A percentile compares a stretch with the other conserved stretches of the same genome.
These are phyloP conservation scores for Sciaenops ocellatus DNA, from an alignment of 2,797 vertebrate genomes.

Conservation along the genomic window DNA sequence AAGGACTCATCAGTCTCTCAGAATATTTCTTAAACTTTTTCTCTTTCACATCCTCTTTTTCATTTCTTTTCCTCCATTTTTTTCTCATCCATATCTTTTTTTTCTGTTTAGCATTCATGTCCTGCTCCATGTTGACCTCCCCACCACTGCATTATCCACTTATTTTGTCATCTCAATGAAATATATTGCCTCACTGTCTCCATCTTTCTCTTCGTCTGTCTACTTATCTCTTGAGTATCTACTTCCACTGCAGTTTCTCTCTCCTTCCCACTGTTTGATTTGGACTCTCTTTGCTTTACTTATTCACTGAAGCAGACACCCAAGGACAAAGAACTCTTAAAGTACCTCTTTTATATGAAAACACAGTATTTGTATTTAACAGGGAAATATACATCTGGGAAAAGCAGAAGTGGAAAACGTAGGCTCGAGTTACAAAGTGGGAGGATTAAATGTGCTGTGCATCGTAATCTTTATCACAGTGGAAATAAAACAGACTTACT, in stretches of 20 bases:
- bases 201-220: slow-evolving; percentile 1
- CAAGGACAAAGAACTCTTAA: slow-evolving; percentile 51
- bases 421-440: slow-evolving; percentile 2
- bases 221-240: slow-evolving; percentile 21
- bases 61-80: neutral
- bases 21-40: neutral
- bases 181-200: neutral
- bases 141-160: neutral
- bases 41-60: slow-evolving; percentile 6
- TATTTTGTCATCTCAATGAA: slow-evolving; percentile 19
- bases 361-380: slow-evolving; percentile 29
- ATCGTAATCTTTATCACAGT: neutral
- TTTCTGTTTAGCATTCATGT: neutral
- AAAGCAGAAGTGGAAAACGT: slow-evolving; percentile 4
- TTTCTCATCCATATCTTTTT: neutral
- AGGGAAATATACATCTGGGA: slow-evolving; percentile 27
- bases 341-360: slow-evolving; percentile 28
- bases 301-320: slow-evolving; percentile 19
- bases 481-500: too few species aligned
- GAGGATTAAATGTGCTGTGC: neutral
- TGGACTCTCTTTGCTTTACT: slow-evolving; percentile 40
- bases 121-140: slow-evolving; percentile 9
- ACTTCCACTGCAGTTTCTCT: slow-evolving; percentile 20
- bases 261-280: slow-evolving; percentile 51
- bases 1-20: slow-evolving; percentile 1